Evolutionary conservation across 2,888 invertebrate species (phyloP), one percentile per base, ranked within the genome.

Genomic region (Megastigmus dorsalis): DNA sequence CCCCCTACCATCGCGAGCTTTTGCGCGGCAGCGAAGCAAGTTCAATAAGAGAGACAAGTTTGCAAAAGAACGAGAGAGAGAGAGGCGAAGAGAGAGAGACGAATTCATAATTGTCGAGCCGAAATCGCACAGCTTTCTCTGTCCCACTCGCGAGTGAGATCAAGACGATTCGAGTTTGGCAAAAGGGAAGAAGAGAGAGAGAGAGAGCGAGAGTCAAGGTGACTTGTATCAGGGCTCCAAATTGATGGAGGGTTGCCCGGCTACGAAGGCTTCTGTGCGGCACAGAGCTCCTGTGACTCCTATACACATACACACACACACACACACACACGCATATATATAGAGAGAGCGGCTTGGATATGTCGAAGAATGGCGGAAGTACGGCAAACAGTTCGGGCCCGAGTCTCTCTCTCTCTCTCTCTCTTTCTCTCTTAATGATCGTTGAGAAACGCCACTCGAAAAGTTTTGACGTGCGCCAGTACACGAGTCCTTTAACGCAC

Each of bases 31-130:
- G n/a, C 43, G 15, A 54, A 48, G 57, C 43, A 7, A 45, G 55
- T 45, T 55, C 43, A 57, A 43, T 55, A 55, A 55, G 36, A 28
- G 54, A 36, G n/a, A 30, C 33, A 28, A 55, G 68, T 50, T 36
- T n/a, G 4, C 15, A 10, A 54, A 33, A 45, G 26, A 45, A 15
- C 6, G 30, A 41, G 15, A 4, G 7, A n/a, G 20, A 67, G 33
- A 38, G 26, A 52, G 36, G n/a, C n/a, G n/a, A n/a, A 45, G 33
- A 3, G 59, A 59, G 50, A n/a, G 43, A 50, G 33, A 28, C 38
- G 57, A 65, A 72, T 59, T 72, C 33, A 65, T 72, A 72, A 72
- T 65, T 59, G 57, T 59, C 65, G 57, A 65, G 50, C 62, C 70
- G 30, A 71, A 55, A 71, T 70, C 62, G 70, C 50, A 50, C 59